Evolutionary conservation across 2,797 vertebrate genomes (phyloP), one percentile per base, ranked within the genome.

Genomic region (Limnodromus scolopaceus): DNA sequence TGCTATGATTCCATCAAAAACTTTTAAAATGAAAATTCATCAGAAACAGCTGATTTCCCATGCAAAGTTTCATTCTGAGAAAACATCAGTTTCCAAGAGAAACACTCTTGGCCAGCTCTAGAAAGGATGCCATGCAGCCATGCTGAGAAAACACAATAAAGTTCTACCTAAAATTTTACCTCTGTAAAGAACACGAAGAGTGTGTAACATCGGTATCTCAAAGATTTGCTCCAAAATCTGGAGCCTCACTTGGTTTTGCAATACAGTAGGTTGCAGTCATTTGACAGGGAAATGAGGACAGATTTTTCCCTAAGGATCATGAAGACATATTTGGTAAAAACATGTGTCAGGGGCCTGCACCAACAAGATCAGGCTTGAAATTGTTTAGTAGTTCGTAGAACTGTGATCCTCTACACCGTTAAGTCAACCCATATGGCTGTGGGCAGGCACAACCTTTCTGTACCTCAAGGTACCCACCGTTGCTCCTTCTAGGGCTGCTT

Each of bases 1-100:
- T 88, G 46, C 48, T 81, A 25, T 38, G 49, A 65, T 84, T 88
- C 65, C 53, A 82, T 76, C 27, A 70, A 77, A 86, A 95, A 49
- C 8, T 41, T 84, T 79, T 18, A 55, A 84, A 82, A 84, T 41
- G 2, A 69, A 93, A 79, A 87, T 76, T 81, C 5, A 55, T 66
- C 41, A 70, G 76, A 79, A 92, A 69, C 23, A n/a, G 25, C 36
- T 72, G 41, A 76, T 84, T 83, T 95, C 24, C 48, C 16, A n/a
- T 65, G 11, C 16, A 39, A 71, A 76, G 32, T 64, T 95, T 81
- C 11, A 53, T 77, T 95, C 63, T 69, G 54, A 81, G 41, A 57
- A 94, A 92, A 54, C 30, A 60, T 46, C 57, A 1, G 2, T 75
- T 92, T 94, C 41, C 28, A 78, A 77, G 41, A 89, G 41, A 89